Evolutionary conservation across 2,888 invertebrate genomes (phyloP), one percentile per base, ranked within the genome.

Genomic region (Oithona nana): DNA sequence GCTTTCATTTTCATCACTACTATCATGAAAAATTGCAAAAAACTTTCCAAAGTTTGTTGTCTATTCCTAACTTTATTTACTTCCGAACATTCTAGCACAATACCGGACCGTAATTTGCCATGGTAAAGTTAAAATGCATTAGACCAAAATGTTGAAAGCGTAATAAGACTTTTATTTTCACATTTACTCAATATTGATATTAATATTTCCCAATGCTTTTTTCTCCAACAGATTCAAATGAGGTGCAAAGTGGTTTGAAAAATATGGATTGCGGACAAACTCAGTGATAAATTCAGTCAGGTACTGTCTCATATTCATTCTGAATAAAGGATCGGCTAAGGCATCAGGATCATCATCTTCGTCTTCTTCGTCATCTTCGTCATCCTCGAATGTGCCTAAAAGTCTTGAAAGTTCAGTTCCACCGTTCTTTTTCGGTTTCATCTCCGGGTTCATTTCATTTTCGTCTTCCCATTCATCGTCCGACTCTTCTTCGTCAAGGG

Each of bases 201-300:
- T 6, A 16, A 39, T 11, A 6, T 39, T 16, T 16, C 16, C 54
- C 54, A 24, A 54, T 28, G 30, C 39, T n/a, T 64, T n/a, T 65
- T 65, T 39, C 68, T 83, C 83, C 1, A 73, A 68, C 8, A 74
- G 73, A 66, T 75, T 81, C 31, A 83, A 75, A 70, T 83, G 82
- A 62, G 76, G 77, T 57, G 74, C 74, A 69, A 82, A 83, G 66
- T 75, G 77, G n/a, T 67, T 66, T 2, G 73, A 73, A 67, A 81
- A 83, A 67, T 78, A 80, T 64, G 80, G 80, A 69, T 80, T 80
- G 52, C 76, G 78, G 4, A 80, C 79, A 63, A 83, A 79, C 29
- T 79, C 79, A 64, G 76, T 75, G 6, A 83, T 68, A 68, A 82
- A 83, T 67, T 82, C 80, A 1, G 78, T 78, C 54, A 83, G 71